phyloP scores from a whole-genome alignment of 1,140 invertebrate species.

The Drosophila lini region DNA sequence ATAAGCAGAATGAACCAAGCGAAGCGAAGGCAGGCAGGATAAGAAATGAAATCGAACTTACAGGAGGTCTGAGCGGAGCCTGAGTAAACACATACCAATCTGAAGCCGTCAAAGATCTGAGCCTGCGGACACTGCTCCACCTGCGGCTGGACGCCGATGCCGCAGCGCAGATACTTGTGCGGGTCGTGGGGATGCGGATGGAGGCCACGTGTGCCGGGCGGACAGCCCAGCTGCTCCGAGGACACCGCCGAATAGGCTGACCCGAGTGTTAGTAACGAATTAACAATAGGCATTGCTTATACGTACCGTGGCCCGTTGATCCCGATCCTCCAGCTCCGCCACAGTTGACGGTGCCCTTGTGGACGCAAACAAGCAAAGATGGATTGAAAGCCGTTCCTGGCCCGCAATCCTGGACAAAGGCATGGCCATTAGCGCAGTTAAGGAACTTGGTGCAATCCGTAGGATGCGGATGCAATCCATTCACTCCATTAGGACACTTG shows the following conservation, averaged over 20 bases:
- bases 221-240: slow-evolving; percentile 36
- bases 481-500: slow-evolving; percentile 84
- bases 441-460: slow-evolving; percentile 88
- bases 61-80: slow-evolving; percentile 82
- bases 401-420: slow-evolving; percentile 87
- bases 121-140: slow-evolving; percentile 87
- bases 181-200: slow-evolving; percentile 87
- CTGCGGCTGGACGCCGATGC: slow-evolving; percentile 85
- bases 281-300: background rate
- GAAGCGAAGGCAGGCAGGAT: slow-evolving; percentile 25
- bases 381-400: slow-evolving; percentile 89
- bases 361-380: slow-evolving; percentile 86
- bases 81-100: slow-evolving; percentile 87
- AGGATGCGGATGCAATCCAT: slow-evolving; percentile 87
- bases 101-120: slow-evolving; percentile 87
- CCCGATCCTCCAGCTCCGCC: background rate
- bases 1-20: slow-evolving; percentile 57
- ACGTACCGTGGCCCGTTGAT: slow-evolving; percentile 44
- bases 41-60: slow-evolving; percentile 45
- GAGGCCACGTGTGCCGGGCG: slow-evolving; percentile 82
- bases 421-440: slow-evolving; percentile 87
- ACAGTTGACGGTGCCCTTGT: slow-evolving; percentile 86
- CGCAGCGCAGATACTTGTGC: slow-evolving; percentile 88
- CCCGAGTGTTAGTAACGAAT: slow-evolving; percentile 47
- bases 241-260: slow-evolving; percentile 18